Base-by-base conservation (phyloP, 2,888 invertebrate genomes). In the Lysandra coridon region DNA sequence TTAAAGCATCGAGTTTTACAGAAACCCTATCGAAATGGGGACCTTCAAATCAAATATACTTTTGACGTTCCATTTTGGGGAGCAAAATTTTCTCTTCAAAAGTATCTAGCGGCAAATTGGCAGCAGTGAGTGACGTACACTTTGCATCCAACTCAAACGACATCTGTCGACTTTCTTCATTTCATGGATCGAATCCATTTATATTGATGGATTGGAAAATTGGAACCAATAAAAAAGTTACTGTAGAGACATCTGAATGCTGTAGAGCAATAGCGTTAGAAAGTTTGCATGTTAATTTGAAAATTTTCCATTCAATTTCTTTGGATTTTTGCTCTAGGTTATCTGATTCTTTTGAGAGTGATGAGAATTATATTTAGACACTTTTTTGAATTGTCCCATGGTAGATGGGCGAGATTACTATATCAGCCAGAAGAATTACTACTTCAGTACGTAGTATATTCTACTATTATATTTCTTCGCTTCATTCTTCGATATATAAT, bases 121-220 rank as follows among this genome's bases (percentile, higher is more conserved):
- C 49, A 74, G 30, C 10, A 74, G 44, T 12, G 75, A 74, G 74
- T 49, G 74, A 44, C 44, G 49, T 49, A 23, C 12, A 30, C 75
- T 49, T 49, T 75, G 75, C 75, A 44, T 75, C 49, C 23, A 75
- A 75, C 49, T 75, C 49, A 10, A 75, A 49, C 23, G 75, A 75
- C 75, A 75, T 75, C 75, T 75, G 75, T 75, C 75, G 23, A 75
- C 49, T 75, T 49, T 49, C 44, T 49, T 75, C 44, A 74, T 74
- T 74, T 74, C 75, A 44, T 75, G 75, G 75, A 49, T 49, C 44
- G 49, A 75, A 69, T 75, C 49, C 75, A 75, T 75, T 75, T 75
- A 75, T 75, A 49, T 44, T 23, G 44, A 75, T 75, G 49, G 75
- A 75, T 75, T 49, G 75, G 44, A 49, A 75, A 75, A 75, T 75